Base-by-base conservation (phyloP, 23 tunicate species). In the Phallusia fumigata region DNA sequence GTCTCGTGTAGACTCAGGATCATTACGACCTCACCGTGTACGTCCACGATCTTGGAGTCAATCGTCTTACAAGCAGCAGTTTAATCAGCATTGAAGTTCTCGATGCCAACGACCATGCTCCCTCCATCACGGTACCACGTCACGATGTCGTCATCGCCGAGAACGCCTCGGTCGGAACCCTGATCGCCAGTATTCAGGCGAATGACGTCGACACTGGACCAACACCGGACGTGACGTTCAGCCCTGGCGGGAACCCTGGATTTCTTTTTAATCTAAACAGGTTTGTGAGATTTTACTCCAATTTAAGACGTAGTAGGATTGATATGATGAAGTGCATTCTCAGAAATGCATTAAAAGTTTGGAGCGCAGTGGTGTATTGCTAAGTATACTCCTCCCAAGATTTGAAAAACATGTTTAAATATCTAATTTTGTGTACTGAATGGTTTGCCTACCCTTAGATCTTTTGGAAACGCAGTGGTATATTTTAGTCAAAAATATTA, bases 61-160 rank as follows among this genome's bases (percentile, higher is more conserved):
- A 74, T 19, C 86, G 88, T 19, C 85, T 52, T 30, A 92, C 91
- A 28, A 87, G 97, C 18, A 73, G 83, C 16, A 82, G 97, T 73
- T 80, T 85, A 11, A 86, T 87, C 19, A 22, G 22, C 0, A 74
- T 92, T 11, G 73, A 77, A 33, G 91, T 92, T 6, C 84, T 83
- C n/a, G 97, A 92, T 85, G 65, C 52, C 49, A 92, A 92, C 65
- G 97, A 92, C 86, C 97, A 92, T 86, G 64, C 47, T 19, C 97
- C 97, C n/a, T 83, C 88, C 0, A 80, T 92, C 8, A 19, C 45
- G 18, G 88, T 92, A 30, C 88, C 88, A 22, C 30, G 84, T 51
- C 44, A 40, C 3, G 84, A 82, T 8, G 30, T 87, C 18, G 22
- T 75, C 24, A 36, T 92, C n/a, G 26, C 35, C 26, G 97, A 92